Base-by-base conservation (phyloP, 2,888 invertebrate genomes). In the Oscheius sp. region DNA sequence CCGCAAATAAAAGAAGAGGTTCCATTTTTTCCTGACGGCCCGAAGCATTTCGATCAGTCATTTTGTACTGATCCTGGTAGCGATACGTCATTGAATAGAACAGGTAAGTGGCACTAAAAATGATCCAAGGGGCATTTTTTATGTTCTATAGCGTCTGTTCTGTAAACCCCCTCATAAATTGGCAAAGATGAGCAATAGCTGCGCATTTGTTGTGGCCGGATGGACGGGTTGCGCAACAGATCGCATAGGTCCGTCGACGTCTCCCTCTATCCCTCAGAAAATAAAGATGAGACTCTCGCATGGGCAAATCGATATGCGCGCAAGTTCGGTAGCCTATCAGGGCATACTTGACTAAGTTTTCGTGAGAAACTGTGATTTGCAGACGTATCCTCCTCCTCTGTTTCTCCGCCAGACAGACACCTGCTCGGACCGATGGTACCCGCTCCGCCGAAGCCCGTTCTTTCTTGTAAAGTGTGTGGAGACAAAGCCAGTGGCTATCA, bases 401-500 rank as follows among this genome's bases (percentile, higher is more conserved):
- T 66, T 16, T 66, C 66, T 25, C 66, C 66, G n/a, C 49, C 66
- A n/a, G 66, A 66, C 18, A 49, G 52, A 27, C 66, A 66, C 52
- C 18, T 66, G 18, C 43, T 69, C 21, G 43, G 41, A 3, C 41
- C 69, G 13, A 58, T 69, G 69, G 25, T 21, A 18, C 6, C 63
- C 18, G 53, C 68, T 23, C 61, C 21, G 7, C 49, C 43, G 6
- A 77, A 79, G 56, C 13, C 63, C 1, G 25, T 56, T 0, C 52
- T 61, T 9, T 56, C 52, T 23, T 81, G 79, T 45, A 95, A 95
- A 90, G 96, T 97, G 84, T 97, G 97, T 90, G 96, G 96, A 56
- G 97, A 97, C 90, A 94, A 95, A 88, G 94, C 95, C 43, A 94
- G 94, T 29, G 95, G 61, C 41, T 97, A 96, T 90, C 96, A 97